phyloP scores from a whole-genome alignment of 2,888 invertebrate genomes.

The Torymus texanus region DNA sequence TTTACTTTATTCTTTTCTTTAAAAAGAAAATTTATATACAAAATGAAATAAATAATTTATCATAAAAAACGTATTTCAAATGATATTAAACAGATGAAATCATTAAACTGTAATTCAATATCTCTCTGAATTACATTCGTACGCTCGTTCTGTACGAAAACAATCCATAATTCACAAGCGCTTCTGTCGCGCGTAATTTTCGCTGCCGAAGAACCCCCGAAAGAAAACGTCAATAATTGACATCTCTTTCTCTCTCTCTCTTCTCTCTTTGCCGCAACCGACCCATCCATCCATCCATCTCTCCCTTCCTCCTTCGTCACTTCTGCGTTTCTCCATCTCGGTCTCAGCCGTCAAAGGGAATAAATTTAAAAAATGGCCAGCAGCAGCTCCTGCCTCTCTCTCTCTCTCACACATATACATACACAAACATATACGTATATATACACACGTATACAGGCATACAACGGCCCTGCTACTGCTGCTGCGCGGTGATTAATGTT shows the following conservation, averaged over 20 bases:
- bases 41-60: too few species aligned
- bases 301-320: background rate
- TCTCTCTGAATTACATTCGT: background rate
- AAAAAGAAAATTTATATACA: too few species aligned
- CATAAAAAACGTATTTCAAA: too few species aligned
- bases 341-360: constrained; percentile 45
- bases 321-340: constrained; percentile 17
- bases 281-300: constrained; percentile 4
- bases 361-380: constrained; percentile 55
- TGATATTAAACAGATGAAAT: too few species aligned
- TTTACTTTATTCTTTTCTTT: background rate
- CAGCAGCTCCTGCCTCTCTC: background rate
- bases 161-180: constrained; percentile 19
- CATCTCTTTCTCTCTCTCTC: background rate
- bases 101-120: background rate
- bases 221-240: constrained; percentile 32
- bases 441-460: too few species aligned
- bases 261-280: background rate
- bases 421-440: too few species aligned
- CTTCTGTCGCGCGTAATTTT: background rate
- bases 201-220: background rate
- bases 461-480: too few species aligned
- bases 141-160: background rate
- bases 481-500: constrained; percentile 75
- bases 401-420: too few species aligned